Evolutionary conservation across 1,140 invertebrate species (phyloP).

Genomic region (Aphelenchoides fujianensis): DNA sequence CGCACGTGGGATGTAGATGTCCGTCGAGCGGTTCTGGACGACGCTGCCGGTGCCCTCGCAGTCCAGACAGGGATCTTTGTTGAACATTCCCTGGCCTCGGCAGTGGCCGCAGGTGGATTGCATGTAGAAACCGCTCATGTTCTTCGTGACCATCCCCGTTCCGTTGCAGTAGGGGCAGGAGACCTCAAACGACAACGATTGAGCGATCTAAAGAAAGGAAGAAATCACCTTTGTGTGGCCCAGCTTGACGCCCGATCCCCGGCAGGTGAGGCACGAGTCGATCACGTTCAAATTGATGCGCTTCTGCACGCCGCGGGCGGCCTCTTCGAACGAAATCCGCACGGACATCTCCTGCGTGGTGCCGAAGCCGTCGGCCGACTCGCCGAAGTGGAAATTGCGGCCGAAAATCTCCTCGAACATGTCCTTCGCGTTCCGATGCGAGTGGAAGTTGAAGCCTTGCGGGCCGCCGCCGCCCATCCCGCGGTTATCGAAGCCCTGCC

Average conservation of each 20-base stretch:
- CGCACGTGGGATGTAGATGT: slow-evolving; percentile 92
- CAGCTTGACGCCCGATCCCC: slow-evolving; percentile 77
- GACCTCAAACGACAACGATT: slow-evolving; percentile 47
- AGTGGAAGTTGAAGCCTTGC: slow-evolving; percentile 70
- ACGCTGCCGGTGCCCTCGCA: slow-evolving; percentile 89
- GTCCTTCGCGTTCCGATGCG: slow-evolving; percentile 88
- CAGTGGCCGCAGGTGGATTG: slow-evolving; percentile 89
- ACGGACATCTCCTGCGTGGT: slow-evolving; percentile 78
- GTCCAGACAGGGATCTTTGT: slow-evolving; percentile 84
- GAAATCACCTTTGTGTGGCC: slow-evolving; percentile 77
- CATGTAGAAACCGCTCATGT: slow-evolving; percentile 86
- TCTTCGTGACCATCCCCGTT: slow-evolving; percentile 69
- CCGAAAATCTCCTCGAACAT: slow-evolving; percentile 74
- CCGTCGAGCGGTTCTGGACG: slow-evolving; percentile 82
- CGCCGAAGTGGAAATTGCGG: slow-evolving; percentile 57
- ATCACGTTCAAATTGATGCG: slow-evolving; percentile 85
- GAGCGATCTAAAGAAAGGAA: neutral
- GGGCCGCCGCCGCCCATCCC: slow-evolving; percentile 1
- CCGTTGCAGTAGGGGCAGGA: slow-evolving; percentile 87
- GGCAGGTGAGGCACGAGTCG: slow-evolving; percentile 85
- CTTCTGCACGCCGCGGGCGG: slow-evolving; percentile 90
- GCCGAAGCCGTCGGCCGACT: slow-evolving; percentile 76
- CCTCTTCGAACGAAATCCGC: slow-evolving; percentile 88
- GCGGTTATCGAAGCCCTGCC: slow-evolving; percentile 20
- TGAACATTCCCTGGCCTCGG: slow-evolving; percentile 78